phyloP scores from a whole-genome alignment of 2,797 vertebrate genomes.

The Pseudocheirus occidentalis region DNA sequence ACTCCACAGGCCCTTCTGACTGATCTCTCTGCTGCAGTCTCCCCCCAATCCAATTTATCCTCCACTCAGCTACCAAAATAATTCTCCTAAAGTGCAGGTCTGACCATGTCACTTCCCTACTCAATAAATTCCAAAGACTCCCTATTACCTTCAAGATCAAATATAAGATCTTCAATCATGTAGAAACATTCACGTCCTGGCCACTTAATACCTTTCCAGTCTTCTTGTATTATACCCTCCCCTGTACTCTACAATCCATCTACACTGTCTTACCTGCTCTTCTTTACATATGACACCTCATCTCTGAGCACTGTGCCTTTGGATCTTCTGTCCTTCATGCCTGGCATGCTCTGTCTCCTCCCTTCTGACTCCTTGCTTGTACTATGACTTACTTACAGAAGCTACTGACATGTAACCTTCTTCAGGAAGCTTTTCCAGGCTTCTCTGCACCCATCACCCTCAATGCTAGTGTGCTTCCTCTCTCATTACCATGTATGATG shows the following conservation, averaged over 20 bases:
- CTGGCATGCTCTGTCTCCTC: background rate
- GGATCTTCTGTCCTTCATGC: background rate
- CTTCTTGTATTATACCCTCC: background rate
- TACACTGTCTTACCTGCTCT: background rate
- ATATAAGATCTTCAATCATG: background rate
- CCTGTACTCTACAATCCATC: background rate
- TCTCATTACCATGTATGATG: background rate
- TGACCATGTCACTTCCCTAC: background rate
- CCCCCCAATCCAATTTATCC: background rate
- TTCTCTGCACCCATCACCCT: background rate
- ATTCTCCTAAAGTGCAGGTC: background rate
- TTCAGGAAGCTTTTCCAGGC: background rate
- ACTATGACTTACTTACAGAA: background rate
- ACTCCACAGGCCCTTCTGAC: background rate
- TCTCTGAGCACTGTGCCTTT: background rate
- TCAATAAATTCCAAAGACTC: background rate
- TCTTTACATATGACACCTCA: background rate
- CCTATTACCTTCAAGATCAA: background rate
- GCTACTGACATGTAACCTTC: background rate
- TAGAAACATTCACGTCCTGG: background rate
- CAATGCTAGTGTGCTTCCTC: background rate
- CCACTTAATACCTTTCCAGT: background rate
- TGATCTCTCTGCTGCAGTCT: background rate
- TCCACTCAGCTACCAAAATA: background rate
- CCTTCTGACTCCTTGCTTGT: background rate